These are phyloP conservation scores for Uloborus plumipes DNA, from an alignment of 2,888 invertebrate species.

Conservation along the genomic window DNA sequence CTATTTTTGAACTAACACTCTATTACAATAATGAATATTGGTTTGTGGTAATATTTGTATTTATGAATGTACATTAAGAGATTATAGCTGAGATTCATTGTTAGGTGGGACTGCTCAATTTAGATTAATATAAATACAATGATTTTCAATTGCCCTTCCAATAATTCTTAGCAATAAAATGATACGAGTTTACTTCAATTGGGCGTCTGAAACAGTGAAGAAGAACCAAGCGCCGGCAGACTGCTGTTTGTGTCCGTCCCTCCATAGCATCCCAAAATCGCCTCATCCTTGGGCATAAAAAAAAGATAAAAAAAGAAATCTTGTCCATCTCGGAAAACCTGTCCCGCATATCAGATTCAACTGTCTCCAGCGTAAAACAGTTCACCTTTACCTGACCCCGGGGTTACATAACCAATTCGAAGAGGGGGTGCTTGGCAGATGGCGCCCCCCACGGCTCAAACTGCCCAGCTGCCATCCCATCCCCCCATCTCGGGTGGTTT, in stretches of 20 bases:
- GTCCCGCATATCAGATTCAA: constrained; percentile 61
- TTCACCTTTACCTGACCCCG: constrained; percentile 62
- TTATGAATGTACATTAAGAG: too few relatives aligned
- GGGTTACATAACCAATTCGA: constrained; percentile 55
- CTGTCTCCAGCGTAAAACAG: constrained; percentile 55
- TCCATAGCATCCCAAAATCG: constrained; percentile 17
- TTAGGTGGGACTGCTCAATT: too few relatives aligned
- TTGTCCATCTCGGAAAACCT: constrained; percentile 54
- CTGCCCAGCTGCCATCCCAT: constrained; percentile 54
- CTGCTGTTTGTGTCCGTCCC: not conserved
- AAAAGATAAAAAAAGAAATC: constrained; percentile 29
- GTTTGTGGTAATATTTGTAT: too few relatives aligned
- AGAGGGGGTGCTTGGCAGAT: constrained; percentile 21
- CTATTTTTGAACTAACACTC: too few relatives aligned
- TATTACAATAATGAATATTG: too few relatives aligned
- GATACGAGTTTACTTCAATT: too few relatives aligned
- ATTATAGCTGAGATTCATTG: too few relatives aligned
- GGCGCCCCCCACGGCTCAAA: constrained; percentile 50
- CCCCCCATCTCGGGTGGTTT: constrained; percentile 35
- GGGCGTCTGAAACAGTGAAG: too few relatives aligned
- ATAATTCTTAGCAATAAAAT: too few relatives aligned
- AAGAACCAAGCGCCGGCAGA: too few relatives aligned
- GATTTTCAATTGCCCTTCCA: too few relatives aligned
- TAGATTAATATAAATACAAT: too few relatives aligned
- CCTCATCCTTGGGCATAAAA: constrained; percentile 35